Evolutionary conservation across 2,113 vertebrate genomes (phyloP).

Genomic region (Anarrhichthys ocellatus): DNA sequence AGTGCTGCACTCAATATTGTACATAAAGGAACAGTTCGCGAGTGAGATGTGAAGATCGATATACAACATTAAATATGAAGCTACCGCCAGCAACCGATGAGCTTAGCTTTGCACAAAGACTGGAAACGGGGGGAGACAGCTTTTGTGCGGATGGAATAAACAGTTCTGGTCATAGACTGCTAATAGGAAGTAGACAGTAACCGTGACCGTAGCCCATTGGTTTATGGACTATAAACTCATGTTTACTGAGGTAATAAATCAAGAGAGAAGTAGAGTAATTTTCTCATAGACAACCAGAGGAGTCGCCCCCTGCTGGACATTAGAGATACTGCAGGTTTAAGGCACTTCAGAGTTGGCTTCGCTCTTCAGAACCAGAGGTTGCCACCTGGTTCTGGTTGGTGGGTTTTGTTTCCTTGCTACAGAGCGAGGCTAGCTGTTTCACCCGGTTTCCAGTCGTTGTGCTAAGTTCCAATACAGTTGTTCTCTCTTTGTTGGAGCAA

Average conservation of each 20-base stretch:
- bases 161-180: no score
- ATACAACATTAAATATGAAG: background rate
- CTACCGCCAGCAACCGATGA: background rate
- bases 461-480: background rate
- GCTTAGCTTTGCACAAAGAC: constrained; percentile 6
- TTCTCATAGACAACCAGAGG: background rate
- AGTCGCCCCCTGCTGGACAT: background rate
- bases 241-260: no score
- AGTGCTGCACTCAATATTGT: background rate
- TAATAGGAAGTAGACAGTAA: no score
- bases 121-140: background rate
- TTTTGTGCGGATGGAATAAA: no score
- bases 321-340: background rate
- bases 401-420: background rate
- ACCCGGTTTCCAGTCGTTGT: background rate
- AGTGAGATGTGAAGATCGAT: background rate
- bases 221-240: no score
- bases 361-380: no score
- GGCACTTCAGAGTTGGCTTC: no score
- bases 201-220: no score
- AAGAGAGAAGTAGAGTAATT: no score
- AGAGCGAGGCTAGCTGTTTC: background rate
- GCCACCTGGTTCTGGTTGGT: background rate
- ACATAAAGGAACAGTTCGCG: background rate
- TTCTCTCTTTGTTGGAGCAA: no score